These are phyloP conservation scores for Lasioglossum figueresi DNA, from an alignment of 2,888 invertebrate species.

Conservation along the genomic window DNA sequence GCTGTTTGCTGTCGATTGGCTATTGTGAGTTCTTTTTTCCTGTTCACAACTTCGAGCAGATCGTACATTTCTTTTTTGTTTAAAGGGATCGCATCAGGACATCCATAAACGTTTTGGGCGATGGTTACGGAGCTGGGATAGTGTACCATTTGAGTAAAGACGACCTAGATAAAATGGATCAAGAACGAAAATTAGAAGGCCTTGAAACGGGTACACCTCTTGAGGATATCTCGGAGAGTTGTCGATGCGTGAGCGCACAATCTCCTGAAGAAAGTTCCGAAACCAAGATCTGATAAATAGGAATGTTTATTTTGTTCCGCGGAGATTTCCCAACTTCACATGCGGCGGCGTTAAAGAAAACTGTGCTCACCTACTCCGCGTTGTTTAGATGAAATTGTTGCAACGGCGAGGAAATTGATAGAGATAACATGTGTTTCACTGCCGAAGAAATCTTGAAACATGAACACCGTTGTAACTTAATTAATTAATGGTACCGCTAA, in stretches of 20 bases:
- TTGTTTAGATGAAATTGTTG: conserved; percentile 18
- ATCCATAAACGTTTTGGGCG: conserved; percentile 90
- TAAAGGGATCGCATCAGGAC: conserved; percentile 86
- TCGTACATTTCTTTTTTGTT: not conserved
- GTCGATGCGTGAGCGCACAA: conserved; percentile 24
- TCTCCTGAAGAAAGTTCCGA: conserved; percentile 66
- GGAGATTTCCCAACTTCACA: not conserved
- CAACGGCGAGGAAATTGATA: not conserved
- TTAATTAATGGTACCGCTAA: not conserved
- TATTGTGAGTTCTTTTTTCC: conserved; percentile 84
- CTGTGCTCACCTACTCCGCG: conserved; percentile 15
- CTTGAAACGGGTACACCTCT: conserved; percentile 73
- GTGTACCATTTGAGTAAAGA: conserved; percentile 87
- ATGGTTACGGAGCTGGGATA: conserved; percentile 90
- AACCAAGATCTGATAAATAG: conserved; percentile 72
- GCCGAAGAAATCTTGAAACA: conserved; percentile 32
- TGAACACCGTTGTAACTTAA: conserved; percentile 14
- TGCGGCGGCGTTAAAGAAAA: conserved; percentile 19
- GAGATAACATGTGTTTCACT: conserved; percentile 31
- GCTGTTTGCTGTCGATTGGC: conserved; percentile 89
- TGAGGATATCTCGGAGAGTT: conserved; percentile 44
- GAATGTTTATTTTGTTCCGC: not conserved
- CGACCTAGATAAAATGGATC: conserved; percentile 84
- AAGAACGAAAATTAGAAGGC: conserved; percentile 74
- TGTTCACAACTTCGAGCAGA: not conserved